Percentiles rank a stretch among this genome's conserved stretches.
phyloP scores from a whole-genome alignment of 2,113 vertebrate genomes.

The Lepus europaeus region DNA sequence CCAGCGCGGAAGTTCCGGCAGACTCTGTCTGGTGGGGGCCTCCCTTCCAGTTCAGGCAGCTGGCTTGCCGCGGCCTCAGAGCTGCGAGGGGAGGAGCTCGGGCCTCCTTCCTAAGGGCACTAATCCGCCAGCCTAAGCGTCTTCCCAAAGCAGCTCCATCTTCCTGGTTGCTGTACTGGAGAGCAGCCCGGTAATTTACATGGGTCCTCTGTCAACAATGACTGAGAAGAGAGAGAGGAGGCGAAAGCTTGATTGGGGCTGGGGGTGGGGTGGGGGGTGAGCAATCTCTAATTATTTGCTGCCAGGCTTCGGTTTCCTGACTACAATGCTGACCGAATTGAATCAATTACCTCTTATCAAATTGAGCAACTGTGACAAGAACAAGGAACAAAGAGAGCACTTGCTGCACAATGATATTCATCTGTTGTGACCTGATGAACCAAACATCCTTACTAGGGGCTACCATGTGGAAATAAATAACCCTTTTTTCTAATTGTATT shows the following conservation, averaged over 20 bases:
- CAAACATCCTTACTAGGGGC: slow-evolving; percentile 53
- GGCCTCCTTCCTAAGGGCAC: background rate
- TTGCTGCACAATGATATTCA: slow-evolving; percentile 32
- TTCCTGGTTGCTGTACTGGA: slow-evolving; percentile 16
- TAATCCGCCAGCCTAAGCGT: background rate
- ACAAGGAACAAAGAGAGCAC: slow-evolving; percentile 59
- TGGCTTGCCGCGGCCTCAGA: background rate
- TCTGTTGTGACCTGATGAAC: slow-evolving; percentile 64
- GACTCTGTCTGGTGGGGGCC: background rate
- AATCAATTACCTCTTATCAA: slow-evolving; percentile 71
- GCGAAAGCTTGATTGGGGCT: background rate
- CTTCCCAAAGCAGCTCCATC: background rate
- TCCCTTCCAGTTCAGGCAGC: background rate
- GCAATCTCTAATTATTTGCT: background rate
- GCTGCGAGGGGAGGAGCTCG: background rate
- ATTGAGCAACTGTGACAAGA: slow-evolving; percentile 55
- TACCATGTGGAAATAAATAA: slow-evolving; percentile 44
- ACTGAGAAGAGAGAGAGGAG: background rate
- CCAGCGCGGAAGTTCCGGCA: background rate
- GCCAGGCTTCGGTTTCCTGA: slow-evolving; percentile 42
- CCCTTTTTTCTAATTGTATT: slow-evolving; percentile 39
- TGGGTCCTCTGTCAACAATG: slow-evolving; percentile 13
- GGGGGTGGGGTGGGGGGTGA: background rate
- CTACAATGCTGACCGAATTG: slow-evolving; percentile 42
- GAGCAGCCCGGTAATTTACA: background rate